Conservation (phyloP, 2,888 invertebrate genomes). For the Pachycephus smyrnensis region DNA sequence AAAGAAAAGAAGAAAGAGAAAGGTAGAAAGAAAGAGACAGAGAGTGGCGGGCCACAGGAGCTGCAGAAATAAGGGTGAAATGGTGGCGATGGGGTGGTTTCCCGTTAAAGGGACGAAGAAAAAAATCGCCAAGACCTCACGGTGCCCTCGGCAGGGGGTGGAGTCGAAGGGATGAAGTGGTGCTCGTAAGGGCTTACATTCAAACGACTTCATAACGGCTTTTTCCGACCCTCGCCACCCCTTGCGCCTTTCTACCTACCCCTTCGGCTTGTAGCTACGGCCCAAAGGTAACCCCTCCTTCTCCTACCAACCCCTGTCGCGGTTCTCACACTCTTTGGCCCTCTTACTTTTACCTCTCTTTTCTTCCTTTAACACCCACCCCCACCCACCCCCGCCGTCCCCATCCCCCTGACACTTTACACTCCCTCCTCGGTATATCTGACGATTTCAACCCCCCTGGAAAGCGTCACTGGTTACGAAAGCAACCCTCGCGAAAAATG, state of each 20-base stretch:
- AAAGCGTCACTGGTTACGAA: neutral
- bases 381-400: neutral
- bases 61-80: neutral
- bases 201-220: conserved; percentile 25
- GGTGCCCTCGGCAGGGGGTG: neutral
- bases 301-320: conserved; percentile 1
- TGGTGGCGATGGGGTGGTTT: neutral
- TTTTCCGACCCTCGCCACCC: conserved; percentile 4
- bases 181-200: conserved; percentile 20
- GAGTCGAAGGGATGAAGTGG: conserved; percentile 15
- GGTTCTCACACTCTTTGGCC: neutral
- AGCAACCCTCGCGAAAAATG: neutral
- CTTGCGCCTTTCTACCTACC: neutral
- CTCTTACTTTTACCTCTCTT: neutral
- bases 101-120: neutral
- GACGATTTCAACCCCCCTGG: neutral
- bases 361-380: neutral
- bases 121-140: neutral
- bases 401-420: neutral
- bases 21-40: neutral
- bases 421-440: neutral
- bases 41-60: neutral
- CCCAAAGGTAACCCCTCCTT: neutral
- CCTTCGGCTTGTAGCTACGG: neutral
- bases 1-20: neutral